phyloP scores from a whole-genome alignment of 2,888 invertebrate genomes.

The Raillietiella orientalis region DNA sequence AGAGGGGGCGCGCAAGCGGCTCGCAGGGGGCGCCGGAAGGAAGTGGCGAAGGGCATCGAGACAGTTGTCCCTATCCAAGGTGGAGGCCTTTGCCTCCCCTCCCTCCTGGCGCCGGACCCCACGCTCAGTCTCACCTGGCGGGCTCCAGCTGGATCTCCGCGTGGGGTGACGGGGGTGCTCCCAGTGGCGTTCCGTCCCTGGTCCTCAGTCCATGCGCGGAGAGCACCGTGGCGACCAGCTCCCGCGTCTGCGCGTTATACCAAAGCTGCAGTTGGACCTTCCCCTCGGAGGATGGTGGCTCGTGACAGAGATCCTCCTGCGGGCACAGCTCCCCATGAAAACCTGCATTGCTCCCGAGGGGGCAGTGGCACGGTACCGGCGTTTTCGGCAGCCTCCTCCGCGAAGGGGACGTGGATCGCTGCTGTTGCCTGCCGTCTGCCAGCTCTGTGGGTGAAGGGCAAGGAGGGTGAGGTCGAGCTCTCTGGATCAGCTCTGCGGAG shows the following conservation, averaged over 20 bases:
- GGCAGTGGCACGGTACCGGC: slow-evolving; percentile 30
- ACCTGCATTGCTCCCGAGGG: slow-evolving; percentile 18
- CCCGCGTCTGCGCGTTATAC: slow-evolving; percentile 50
- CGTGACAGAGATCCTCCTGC: slow-evolving; percentile 5
- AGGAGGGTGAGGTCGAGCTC: too few species aligned
- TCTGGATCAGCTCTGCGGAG: slow-evolving; percentile 41
- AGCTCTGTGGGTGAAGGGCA: too few species aligned
- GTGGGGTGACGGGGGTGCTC: slow-evolving; percentile 45
- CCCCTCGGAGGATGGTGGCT: slow-evolving; percentile 16
- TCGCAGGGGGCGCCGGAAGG: too few species aligned
- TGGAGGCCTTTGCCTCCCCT: too few species aligned
- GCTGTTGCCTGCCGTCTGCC: too few species aligned
- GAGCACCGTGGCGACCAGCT: slow-evolving; percentile 49
- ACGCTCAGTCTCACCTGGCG: slow-evolving; percentile 45
- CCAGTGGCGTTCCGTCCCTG: slow-evolving; percentile 43
- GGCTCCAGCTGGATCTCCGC: slow-evolving; percentile 47
- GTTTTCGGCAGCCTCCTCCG: slow-evolving; percentile 85
- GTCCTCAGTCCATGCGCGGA: slow-evolving; percentile 52
- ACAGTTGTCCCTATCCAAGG: too few species aligned
- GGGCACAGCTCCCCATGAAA: slow-evolving; percentile 22
- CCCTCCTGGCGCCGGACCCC: too few species aligned
- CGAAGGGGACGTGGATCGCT: slow-evolving; percentile 45
- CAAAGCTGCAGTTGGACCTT: slow-evolving; percentile 60
- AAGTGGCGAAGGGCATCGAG: too few species aligned
- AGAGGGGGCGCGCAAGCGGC: too few species aligned